Percentiles rank a stretch among this genome's conserved stretches.
Conservation (phyloP, 1,140 invertebrate species). For the Rhynchophorus ferrugineus region DNA sequence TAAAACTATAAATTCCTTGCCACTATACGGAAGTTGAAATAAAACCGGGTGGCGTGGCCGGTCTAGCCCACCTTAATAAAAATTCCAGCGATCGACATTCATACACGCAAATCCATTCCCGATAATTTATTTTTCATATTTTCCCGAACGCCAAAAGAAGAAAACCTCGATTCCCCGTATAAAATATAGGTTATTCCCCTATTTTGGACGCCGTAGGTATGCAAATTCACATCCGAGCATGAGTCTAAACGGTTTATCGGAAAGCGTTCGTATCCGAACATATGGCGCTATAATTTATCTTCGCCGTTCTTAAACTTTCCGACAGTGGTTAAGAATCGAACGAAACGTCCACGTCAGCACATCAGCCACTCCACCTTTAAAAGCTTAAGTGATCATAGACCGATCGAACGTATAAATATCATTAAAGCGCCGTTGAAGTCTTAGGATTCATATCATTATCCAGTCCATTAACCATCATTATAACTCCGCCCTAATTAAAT, state of each 20-base stretch:
- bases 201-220: conserved; percentile 18
- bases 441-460: too few species aligned
- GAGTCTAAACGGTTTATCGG: conserved; percentile 19
- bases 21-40: too few species aligned
- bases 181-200: conserved; percentile 17
- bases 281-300: conserved; percentile 19
- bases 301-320: conserved; percentile 11
- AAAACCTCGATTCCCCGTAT: neutral
- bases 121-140: neutral
- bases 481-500: too few species aligned
- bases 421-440: neutral
- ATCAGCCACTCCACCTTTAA: conserved; percentile 1
- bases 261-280: conserved; percentile 17
- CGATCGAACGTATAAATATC: neutral
- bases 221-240: conserved; percentile 16
- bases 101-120: neutral
- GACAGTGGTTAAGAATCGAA: conserved; percentile 20
- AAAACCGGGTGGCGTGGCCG: too few species aligned
- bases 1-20: too few species aligned
- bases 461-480: too few species aligned
- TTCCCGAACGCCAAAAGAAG: too few species aligned
- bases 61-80: too few species aligned
- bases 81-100: neutral
- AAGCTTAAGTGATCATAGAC: neutral
- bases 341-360: conserved; percentile 19